These are phyloP conservation scores for Nysson spinosus DNA, from an alignment of 2,888 invertebrate genomes.

Conservation along the genomic window DNA sequence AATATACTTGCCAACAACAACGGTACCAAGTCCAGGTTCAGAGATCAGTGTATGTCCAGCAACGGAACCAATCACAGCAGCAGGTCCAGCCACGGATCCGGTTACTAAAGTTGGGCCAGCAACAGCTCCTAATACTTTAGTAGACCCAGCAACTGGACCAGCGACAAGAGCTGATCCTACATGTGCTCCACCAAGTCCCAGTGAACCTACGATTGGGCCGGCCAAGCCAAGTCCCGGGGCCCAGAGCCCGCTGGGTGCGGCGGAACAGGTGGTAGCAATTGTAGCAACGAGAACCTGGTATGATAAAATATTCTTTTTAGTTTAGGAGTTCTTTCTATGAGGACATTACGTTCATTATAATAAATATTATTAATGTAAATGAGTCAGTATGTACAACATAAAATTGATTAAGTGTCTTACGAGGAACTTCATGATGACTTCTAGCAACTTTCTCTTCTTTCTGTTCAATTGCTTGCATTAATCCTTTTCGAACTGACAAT, in stretches of 20 bases:
- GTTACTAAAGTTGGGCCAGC: conserved; percentile 69
- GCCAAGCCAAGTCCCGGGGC: conserved; percentile 60
- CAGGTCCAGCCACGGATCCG: conserved; percentile 67
- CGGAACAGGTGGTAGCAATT: conserved; percentile 44
- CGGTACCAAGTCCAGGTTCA: conserved; percentile 47
- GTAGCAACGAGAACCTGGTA: conserved; percentile 27
- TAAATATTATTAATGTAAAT: too few relatives aligned
- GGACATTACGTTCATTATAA: too few relatives aligned
- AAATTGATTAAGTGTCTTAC: conserved; percentile 22
- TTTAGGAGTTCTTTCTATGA: too few relatives aligned
- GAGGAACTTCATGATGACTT: conserved; percentile 36
- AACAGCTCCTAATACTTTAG: conserved; percentile 70
- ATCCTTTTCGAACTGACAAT: conserved; percentile 47
- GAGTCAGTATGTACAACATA: too few relatives aligned
- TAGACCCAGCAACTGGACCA: conserved; percentile 68
- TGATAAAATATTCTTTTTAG: not conserved
- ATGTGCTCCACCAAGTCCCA: conserved; percentile 65
- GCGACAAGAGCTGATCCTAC: conserved; percentile 67
- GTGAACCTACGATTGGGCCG: conserved; percentile 63
- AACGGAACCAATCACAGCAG: conserved; percentile 56
- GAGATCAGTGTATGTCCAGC: conserved; percentile 58
- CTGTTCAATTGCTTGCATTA: conserved; percentile 11
- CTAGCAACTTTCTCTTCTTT: not conserved
- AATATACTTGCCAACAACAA: conserved; percentile 34
- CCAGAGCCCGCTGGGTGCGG: conserved; percentile 54